A percentile compares a stretch with the other conserved stretches of the same genome.
These are phyloP conservation scores for Phataginus tricuspis DNA, from an alignment of 2,797 vertebrate genomes.

Conservation along the genomic window DNA sequence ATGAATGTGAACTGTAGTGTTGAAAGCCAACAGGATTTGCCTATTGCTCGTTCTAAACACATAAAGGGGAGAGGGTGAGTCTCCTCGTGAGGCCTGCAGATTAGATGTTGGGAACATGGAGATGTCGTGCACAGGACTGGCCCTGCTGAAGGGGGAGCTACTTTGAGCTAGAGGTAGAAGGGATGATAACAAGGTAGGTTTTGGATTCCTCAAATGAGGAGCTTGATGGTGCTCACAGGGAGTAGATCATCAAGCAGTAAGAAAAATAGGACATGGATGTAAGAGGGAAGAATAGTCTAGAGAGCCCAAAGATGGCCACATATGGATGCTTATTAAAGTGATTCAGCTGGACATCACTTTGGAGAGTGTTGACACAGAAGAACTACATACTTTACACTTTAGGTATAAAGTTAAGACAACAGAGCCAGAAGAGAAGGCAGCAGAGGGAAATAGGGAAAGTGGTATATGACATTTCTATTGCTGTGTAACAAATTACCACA, in stretches of 20 bases:
- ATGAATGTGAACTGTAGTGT: neutral
- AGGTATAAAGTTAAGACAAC: neutral
- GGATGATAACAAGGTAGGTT: neutral
- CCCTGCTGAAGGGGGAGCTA: neutral
- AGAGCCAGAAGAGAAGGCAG: neutral
- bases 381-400: neutral
- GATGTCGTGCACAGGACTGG: neutral
- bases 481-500: neutral
- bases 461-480: neutral
- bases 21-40: neutral
- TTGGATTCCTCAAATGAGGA: neutral
- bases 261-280: neutral
- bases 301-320: neutral
- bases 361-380: neutral
- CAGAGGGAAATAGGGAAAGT: neutral
- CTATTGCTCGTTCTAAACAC: neutral
- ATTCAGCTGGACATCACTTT: neutral
- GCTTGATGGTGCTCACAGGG: neutral
- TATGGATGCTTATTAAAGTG: neutral
- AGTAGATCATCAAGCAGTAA: neutral
- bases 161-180: neutral
- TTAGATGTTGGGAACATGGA: neutral
- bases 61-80: neutral
- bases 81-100: neutral
- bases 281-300: neutral